Percentiles rank a stretch among this genome's conserved stretches.
Conservation (phyloP, 2,113 vertebrate species). For the Saguinus imperator region DNA sequence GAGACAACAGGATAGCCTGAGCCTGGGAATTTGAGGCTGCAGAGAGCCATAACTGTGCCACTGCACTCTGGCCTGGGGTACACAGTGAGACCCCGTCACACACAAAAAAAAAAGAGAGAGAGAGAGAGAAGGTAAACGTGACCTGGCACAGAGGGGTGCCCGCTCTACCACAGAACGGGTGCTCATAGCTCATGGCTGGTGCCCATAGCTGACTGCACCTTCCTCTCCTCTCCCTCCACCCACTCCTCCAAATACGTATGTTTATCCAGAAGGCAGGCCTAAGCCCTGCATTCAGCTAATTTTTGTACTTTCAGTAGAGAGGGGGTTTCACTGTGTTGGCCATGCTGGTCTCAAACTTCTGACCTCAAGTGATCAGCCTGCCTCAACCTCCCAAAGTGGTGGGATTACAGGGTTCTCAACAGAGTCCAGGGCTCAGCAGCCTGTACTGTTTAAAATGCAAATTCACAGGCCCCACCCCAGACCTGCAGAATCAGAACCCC, state of each 20-base stretch:
- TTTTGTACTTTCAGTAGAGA: no score
- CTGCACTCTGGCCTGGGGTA: background rate
- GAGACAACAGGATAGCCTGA: background rate
- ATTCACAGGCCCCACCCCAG: background rate
- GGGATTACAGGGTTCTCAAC: background rate
- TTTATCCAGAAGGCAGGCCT: background rate
- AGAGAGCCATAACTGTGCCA: background rate
- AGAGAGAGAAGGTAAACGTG: background rate
- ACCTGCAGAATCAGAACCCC: background rate
- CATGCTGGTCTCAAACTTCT: no score
- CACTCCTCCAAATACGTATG: background rate
- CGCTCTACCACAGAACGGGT: rapidly evolving
- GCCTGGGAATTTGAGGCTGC: background rate
- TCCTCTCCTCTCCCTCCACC: background rate
- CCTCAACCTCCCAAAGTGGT: no score
- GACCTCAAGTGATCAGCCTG: no score
- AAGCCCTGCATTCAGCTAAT: background rate
- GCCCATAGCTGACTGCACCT: rapidly evolving
- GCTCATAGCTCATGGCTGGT: rapidly evolving
- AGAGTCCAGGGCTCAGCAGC: background rate
- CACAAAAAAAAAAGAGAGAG: no score
- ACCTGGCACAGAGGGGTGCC: background rate
- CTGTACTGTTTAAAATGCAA: background rate
- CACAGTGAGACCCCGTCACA: background rate
- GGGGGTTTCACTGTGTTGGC: no score